phyloP scores from a whole-genome alignment of 2,888 invertebrate species.

The Himalopsyche anomala region DNA sequence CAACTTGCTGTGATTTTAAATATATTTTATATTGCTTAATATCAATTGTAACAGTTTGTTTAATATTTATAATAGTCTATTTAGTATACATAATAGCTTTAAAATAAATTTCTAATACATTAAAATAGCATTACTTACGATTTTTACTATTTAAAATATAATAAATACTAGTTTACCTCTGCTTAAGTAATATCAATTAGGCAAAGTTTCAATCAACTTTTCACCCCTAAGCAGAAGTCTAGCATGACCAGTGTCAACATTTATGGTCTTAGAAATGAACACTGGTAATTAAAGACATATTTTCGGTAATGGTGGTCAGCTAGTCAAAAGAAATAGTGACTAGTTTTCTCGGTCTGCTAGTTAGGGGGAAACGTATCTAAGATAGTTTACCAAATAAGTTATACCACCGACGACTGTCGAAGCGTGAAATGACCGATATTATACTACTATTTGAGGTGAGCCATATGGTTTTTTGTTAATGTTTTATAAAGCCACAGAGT shows the following conservation, averaged over 20 bases:
- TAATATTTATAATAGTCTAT: no score
- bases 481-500: background rate
- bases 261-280: slow-evolving; percentile 7
- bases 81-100: no score
- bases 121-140: no score
- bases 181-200: slow-evolving; percentile 4
- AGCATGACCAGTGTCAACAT: slow-evolving; percentile 28
- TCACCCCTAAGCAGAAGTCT: background rate
- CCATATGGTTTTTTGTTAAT: background rate
- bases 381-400: slow-evolving; percentile 1
- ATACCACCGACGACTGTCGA: background rate
- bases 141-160: no score
- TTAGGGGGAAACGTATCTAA: slow-evolving; percentile 11
- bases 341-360: slow-evolving; percentile 17
- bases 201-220: slow-evolving; percentile 30
- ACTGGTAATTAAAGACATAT: slow-evolving; percentile 16
- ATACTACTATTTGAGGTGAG: background rate
- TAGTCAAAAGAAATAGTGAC: background rate
- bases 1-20: no score
- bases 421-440: background rate
- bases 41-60: no score
- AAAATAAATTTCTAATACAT: no score
- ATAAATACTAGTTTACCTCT: background rate
- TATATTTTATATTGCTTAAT: no score
- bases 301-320: background rate